A percentile compares a stretch with the other conserved stretches of the same genome.
Conservation (phyloP, 2,797 vertebrate species). For the Helarctos malayanus region DNA sequence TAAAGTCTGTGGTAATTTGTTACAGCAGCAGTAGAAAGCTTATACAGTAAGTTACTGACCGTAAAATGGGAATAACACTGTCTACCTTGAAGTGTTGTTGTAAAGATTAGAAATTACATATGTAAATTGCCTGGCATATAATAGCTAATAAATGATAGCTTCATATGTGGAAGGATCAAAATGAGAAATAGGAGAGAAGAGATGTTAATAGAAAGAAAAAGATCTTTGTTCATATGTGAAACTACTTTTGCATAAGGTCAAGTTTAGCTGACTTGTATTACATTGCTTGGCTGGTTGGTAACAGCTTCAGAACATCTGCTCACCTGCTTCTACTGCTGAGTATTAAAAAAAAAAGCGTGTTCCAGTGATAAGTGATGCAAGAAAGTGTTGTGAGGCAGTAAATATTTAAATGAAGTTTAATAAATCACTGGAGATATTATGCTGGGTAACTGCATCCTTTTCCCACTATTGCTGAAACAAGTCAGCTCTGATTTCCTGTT, state of each 20-base stretch:
- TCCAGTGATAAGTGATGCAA: constrained; percentile 10
- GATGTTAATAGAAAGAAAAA: neutral
- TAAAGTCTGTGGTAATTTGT: neutral
- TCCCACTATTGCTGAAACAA: constrained; percentile 15
- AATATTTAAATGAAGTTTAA: constrained; percentile 68
- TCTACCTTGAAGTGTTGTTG: neutral
- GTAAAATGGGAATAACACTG: neutral
- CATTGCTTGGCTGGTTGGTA: neutral
- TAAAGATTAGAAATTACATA: constrained; percentile 19
- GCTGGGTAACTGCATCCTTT: neutral
- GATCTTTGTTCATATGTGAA: neutral
- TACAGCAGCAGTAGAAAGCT: constrained; percentile 22
- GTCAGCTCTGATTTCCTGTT: constrained; percentile 18
- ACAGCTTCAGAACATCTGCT: neutral
- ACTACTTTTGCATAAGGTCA: neutral
- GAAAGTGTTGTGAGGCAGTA: neutral
- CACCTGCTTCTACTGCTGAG: neutral
- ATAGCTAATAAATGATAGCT: neutral
- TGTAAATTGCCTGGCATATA: neutral
- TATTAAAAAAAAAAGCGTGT: neutral
- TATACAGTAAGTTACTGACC: neutral
- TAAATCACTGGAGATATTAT: constrained; percentile 32
- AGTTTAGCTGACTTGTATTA: neutral
- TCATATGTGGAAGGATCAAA: neutral
- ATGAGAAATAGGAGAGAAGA: constrained; percentile 34